These are phyloP conservation scores for Varanus komodoensis DNA, from an alignment of 2,113 vertebrate genomes.

Conservation along the genomic window DNA sequence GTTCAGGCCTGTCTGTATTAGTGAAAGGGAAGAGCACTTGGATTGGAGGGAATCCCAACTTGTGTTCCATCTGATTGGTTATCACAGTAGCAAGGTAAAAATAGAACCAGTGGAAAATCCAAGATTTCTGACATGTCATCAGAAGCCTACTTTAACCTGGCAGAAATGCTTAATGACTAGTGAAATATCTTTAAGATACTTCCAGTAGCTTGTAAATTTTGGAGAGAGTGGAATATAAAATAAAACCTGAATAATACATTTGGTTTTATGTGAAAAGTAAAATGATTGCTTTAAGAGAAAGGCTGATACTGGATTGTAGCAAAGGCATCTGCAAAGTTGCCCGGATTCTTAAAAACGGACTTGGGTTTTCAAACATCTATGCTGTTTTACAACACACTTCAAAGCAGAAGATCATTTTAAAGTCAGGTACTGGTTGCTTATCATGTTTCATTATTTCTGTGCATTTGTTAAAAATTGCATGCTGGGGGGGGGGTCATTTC, in stretches of 20 bases:
- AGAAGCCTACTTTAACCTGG: conserved; percentile 52
- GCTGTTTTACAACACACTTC: conserved; percentile 39
- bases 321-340: conserved; percentile 62
- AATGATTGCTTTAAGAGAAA: conserved; percentile 64
- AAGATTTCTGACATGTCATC: conserved; percentile 57
- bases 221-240: conserved; percentile 7
- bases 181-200: conserved; percentile 19
- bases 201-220: conserved; percentile 6
- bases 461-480: conserved; percentile 24
- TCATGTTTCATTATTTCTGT: neutral
- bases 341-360: conserved; percentile 56
- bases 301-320: conserved; percentile 57
- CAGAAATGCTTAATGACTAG: conserved; percentile 16
- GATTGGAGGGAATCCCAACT: conserved; percentile 56
- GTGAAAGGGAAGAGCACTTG: conserved; percentile 73
- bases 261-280: neutral
- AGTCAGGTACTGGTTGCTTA: conserved; percentile 49
- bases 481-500: conserved; percentile 11
- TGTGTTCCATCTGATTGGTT: conserved; percentile 67
- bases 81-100: conserved; percentile 58
- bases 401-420: conserved; percentile 54
- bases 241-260: neutral
- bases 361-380: conserved; percentile 44
- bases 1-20: conserved; percentile 69
- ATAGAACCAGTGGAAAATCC: conserved; percentile 70